A percentile compares a stretch with the other conserved stretches of the same genome.
These are phyloP conservation scores for Acanthopagrus latus DNA, from an alignment of 2,797 vertebrate genomes.

Conservation along the genomic window DNA sequence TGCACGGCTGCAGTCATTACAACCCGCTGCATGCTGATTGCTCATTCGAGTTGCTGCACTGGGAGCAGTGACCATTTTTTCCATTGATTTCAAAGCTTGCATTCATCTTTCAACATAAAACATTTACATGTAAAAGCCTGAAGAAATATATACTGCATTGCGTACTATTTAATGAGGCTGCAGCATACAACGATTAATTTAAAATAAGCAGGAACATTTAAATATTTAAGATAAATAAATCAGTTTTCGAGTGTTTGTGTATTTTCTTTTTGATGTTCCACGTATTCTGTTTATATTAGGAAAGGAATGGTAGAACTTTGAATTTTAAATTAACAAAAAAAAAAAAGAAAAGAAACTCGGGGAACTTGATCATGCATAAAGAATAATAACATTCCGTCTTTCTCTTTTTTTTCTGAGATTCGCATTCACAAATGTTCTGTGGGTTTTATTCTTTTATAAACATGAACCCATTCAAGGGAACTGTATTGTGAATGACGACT, in stretches of 20 bases:
- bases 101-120: conserved; percentile 16
- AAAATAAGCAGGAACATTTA: neutral
- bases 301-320: neutral
- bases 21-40: neutral
- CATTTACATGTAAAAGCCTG: neutral
- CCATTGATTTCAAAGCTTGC: conserved; percentile 16
- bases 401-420: conserved; percentile 14
- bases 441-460: conserved; percentile 50
- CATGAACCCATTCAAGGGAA: conserved; percentile 50
- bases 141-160: neutral
- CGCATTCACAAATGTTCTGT: conserved; percentile 40
- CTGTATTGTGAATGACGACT: conserved; percentile 35
- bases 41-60: too few relatives aligned
- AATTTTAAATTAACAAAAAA: neutral
- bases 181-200: neutral
- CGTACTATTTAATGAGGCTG: conserved; percentile 4
- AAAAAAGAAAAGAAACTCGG: neutral
- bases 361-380: neutral
- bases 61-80: conserved; percentile 3
- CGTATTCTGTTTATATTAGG: neutral
- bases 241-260: neutral
- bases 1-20: conserved; percentile 27
- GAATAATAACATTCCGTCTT: neutral
- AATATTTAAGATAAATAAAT: conserved; percentile 1
- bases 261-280: neutral